These are phyloP conservation scores for Sanderia malayensis DNA, from an alignment of 30 jellyfish, hydroid and myxozoan species.

Conservation along the genomic window DNA sequence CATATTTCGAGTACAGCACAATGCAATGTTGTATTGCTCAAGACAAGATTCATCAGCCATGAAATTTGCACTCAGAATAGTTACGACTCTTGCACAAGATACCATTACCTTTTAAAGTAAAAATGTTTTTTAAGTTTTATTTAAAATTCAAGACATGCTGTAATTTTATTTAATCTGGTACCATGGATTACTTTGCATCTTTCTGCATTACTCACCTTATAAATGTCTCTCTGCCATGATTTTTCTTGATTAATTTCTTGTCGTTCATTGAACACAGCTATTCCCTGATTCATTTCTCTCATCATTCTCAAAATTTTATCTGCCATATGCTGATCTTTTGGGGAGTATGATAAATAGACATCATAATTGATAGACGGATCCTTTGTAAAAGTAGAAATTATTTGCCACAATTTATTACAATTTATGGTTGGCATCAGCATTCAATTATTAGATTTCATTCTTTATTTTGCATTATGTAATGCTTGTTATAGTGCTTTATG, in stretches of 20 bases:
- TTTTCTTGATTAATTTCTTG: slow-evolving; percentile 10
- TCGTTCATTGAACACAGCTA: not conserved
- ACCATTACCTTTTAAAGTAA: slow-evolving; percentile 90
- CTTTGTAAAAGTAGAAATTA: not conserved
- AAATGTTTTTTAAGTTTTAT: too few species aligned
- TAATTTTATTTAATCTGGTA: too few species aligned
- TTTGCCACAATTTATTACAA: too few species aligned
- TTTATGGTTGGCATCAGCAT: too few species aligned
- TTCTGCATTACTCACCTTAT: not conserved
- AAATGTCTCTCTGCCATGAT: slow-evolving; percentile 4
- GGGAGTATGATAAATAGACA: slow-evolving; percentile 10
- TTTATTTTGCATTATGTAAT: too few species aligned
- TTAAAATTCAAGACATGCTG: too few species aligned
- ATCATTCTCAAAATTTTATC: not conserved
- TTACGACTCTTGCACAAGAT: slow-evolving; percentile 74
- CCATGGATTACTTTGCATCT: too few species aligned
- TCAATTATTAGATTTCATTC: too few species aligned
- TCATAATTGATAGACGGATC: slow-evolving; percentile 4
- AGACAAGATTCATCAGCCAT: slow-evolving; percentile 62
- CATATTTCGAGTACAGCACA: slow-evolving; percentile 83
- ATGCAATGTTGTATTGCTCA: slow-evolving; percentile 85
- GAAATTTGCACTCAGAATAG: slow-evolving; percentile 58
- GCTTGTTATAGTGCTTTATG: too few species aligned
- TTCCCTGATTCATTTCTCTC: not conserved
- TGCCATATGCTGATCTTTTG: slow-evolving; percentile 3